Evolutionary conservation across 1,140 invertebrate species (phyloP), one percentile per base, ranked within the genome.

Genomic region (Trigoniulus corallinus): DNA sequence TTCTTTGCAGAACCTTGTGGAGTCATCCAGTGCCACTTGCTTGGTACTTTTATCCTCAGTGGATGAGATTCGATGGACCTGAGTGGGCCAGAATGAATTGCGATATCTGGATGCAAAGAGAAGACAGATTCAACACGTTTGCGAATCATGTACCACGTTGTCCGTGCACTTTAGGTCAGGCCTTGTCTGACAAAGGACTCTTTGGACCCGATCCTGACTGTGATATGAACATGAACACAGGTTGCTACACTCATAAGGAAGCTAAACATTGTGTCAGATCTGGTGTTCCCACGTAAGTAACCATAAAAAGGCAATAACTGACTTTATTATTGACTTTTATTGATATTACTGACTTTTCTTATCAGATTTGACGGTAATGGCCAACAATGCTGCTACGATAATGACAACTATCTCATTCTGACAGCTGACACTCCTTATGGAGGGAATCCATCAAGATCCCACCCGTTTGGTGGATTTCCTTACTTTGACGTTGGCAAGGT

Each of bases 321-420:
- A 24, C 7, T 21, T 18, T 20, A 44, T 44, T 44, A 44, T 10
- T 20, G 12, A 20, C 21, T 44, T 4, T 34, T 15, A 34, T 34
- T 15, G 7, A 44, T 18, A 7, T 44, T 20, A 39, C 18, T 12
- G 18, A 13, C 12, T 39, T 39, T 18, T 13, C 18, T 18, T 48
- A 57, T 26, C 58, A 88, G 86, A 55, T 64, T 78, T 43, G 84
- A 88, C 59, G 92, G 91, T 43, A 82, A 88, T 1, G 92, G 92
- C 49, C 93, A 97, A 62, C 89, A 95, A 61, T 97, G 93, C 59
- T 98, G 93, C 59, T 98, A 97, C 61, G 88, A 94, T 62, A 84
- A 82, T 60, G 83, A 91, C 57, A 77, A 80, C 2, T 88, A 80
- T 64, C 71, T 97, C 2, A 88, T 94, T 80, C 72, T 94, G 61